Conservation (phyloP, 2,113 vertebrate species). For the Eleginops maclovinus region DNA sequence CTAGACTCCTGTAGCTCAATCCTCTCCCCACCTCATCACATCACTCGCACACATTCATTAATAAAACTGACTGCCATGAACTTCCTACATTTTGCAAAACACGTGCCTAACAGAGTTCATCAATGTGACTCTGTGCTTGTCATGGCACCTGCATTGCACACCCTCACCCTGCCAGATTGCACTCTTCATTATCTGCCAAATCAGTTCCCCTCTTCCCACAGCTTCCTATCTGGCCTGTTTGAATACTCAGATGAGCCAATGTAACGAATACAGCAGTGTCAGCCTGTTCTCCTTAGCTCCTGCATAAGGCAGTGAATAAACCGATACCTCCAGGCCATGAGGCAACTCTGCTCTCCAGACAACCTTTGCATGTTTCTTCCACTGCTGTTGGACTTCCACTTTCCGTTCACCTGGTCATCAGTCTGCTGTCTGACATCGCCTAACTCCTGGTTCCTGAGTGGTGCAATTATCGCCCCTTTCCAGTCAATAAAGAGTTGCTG, state of each 20-base stretch:
- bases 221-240: not conserved
- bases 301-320: not conserved
- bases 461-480: constrained; percentile 24
- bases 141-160: not conserved
- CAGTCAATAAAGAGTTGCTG: constrained; percentile 10
- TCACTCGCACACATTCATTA: constrained; percentile 16
- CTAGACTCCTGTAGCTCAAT: constrained; percentile 33
- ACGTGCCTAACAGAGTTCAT: not conserved
- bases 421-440: constrained; percentile 5
- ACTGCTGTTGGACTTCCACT: constrained; percentile 10
- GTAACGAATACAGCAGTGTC: not conserved
- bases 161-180: not conserved
- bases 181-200: not conserved
- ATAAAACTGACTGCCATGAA: not conserved
- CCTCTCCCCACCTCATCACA: constrained; percentile 22
- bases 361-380: constrained; percentile 10
- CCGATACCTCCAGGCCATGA: constrained; percentile 1
- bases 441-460: constrained; percentile 9
- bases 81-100: constrained; percentile 3
- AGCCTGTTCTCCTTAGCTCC: not conserved
- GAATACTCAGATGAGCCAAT: constrained; percentile 2
- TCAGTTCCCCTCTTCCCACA: not conserved
- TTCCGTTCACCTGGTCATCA: constrained; percentile 4
- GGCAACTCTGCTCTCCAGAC: not conserved
- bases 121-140: not conserved